Percentiles rank a stretch among this genome's conserved stretches.
These are phyloP conservation scores for Stenotaenia linearis DNA, from an alignment of 2,888 invertebrate species.

Conservation along the genomic window DNA sequence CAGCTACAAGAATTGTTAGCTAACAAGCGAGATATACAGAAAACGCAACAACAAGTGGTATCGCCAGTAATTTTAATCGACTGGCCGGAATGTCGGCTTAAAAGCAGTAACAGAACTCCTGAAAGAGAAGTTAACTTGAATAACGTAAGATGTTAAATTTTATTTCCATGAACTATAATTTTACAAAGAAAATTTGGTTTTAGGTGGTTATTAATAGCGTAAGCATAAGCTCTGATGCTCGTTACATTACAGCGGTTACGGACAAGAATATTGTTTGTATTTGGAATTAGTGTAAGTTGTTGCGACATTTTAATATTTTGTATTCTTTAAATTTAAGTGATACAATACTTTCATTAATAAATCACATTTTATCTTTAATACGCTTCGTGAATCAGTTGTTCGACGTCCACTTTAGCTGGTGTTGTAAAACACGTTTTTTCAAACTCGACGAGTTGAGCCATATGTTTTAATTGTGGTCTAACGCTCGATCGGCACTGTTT, in stretches of 20 bases:
- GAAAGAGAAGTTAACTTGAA: not conserved
- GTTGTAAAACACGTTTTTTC: not conserved
- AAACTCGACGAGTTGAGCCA: not conserved
- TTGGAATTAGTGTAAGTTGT: not conserved
- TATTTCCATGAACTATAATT: not conserved
- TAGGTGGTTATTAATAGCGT: not conserved
- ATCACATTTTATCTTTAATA: not conserved
- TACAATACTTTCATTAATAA: not conserved
- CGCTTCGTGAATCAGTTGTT: not conserved
- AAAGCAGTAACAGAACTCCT: not conserved
- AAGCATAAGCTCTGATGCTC: not conserved
- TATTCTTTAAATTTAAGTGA: not conserved
- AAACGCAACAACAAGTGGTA: not conserved
- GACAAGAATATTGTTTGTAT: constrained; percentile 6
- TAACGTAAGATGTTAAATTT: not conserved
- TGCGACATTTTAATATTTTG: not conserved
- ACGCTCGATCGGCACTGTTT: not conserved
- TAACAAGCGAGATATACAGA: not conserved
- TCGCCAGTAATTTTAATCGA: not conserved
- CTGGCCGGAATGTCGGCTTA: not conserved
- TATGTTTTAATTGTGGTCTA: not conserved
- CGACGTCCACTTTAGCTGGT: not conserved
- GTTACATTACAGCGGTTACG: not conserved
- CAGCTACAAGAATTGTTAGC: not conserved
- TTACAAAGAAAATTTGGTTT: not conserved